Base-by-base conservation (phyloP, 2,888 invertebrate genomes). In the Lysandra bellargus region DNA sequence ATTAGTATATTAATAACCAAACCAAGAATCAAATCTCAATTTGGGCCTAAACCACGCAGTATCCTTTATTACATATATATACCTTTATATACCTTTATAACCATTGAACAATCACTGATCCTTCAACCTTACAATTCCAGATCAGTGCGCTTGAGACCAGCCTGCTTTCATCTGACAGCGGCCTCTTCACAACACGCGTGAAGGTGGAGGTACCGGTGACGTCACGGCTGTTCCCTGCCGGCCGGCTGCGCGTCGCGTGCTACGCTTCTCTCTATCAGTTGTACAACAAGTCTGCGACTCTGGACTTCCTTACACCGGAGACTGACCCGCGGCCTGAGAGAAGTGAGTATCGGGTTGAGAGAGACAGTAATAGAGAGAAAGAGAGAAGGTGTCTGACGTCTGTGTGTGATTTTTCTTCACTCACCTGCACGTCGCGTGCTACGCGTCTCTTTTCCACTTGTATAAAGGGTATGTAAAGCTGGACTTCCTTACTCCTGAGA, bases 321-420 rank as follows among this genome's bases (percentile, higher is more conserved):
- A 95, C 96, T 79, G 97, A 97, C 91, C 97, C 97, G 5, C 95
- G 97, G 84, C 97, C 97, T 33, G 97, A 97, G 88, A 96, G 97
- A 95, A 97, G 97, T 97, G 88, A 94, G 95, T 87, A 80, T 40
- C 23, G 1, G 4, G 23, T 33, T 64, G 23, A 33, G 69, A 64
- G 23, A 30, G 9, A 30, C 4, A 23, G 23, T 23, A 23, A 30
- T 23, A 61, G 2, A 6, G 7, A 61, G 61, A 7, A 0, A 61
- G 23, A 49, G 49, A 9, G 49, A 1, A 1, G 7, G 49, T 49
- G 7, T 49, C 0, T 92, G 95, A 40, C 94, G 93, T 80, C 95
- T 96, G 85, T 96, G 0, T 37, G 33, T 37, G 33, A 37, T 3
- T 2, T 37, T 96, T 87, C 90, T 92, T 76, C 92, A 95, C 14